Conservation (phyloP, 2,113 vertebrate genomes). For the Mus pahari region DNA sequence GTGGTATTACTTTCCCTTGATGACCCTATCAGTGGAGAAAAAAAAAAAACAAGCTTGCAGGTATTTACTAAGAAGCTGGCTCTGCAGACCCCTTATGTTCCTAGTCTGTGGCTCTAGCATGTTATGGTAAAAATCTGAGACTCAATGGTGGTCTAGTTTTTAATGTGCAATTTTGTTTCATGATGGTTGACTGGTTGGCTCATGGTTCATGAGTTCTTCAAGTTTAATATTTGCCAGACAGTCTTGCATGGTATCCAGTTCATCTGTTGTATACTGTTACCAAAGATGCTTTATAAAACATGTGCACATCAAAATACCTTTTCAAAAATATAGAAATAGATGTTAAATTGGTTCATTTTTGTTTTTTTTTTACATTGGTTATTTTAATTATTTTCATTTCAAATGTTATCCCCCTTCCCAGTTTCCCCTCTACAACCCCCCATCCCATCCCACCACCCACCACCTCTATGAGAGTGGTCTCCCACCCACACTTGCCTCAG, state of each 20-base stretch:
- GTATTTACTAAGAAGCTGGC: background rate
- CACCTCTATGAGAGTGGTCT: too few relatives aligned
- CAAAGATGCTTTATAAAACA: background rate
- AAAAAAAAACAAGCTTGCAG: too few relatives aligned
- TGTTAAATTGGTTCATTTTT: background rate
- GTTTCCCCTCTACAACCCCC: too few relatives aligned
- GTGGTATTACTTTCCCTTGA: background rate
- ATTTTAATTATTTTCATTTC: too few relatives aligned
- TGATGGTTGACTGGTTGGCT: background rate
- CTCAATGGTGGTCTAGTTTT: background rate
- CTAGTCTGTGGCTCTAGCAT: background rate
- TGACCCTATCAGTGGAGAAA: background rate
- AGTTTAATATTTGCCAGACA: background rate
- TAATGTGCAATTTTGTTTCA: background rate
- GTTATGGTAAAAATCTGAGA: background rate
- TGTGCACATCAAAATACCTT: background rate
- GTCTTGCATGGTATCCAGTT: accelerated
- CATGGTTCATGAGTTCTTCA: background rate
- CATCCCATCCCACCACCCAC: too few relatives aligned
- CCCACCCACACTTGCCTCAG: too few relatives aligned
- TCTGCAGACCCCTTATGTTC: background rate
- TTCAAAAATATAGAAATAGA: background rate
- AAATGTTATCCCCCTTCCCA: too few relatives aligned
- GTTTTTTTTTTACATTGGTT: too few relatives aligned
- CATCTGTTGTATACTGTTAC: background rate